Base-by-base conservation (phyloP, 2,888 invertebrate species). In the Drosophila algonquin region DNA sequence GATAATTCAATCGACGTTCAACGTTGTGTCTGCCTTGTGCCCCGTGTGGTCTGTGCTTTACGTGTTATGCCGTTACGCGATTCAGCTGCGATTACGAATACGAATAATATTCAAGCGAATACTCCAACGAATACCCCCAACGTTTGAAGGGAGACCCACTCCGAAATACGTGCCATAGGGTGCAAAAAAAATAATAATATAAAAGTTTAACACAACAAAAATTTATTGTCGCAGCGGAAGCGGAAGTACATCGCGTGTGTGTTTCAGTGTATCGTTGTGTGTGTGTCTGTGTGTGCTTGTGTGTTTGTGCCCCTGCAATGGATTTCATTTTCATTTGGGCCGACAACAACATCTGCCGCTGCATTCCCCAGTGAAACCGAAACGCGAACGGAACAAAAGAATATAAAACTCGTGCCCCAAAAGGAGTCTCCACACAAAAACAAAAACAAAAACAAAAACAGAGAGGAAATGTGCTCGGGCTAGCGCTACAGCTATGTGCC, bases 1-100 rank as follows among this genome's bases (percentile, higher is more conserved):
- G 79, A 85, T 79, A 90, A 83, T 90, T 90, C 90, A 89, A 90
- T 87, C 89, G 90, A 90, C 90, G 89, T 90, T 78, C 73, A 79
- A 67, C 72, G 76, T 74, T 50, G 44, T 62, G 59, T 40, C 58
- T 59, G 53, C 40, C 54, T 50, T 2, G 35, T 18, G 51, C 56
- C 45, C 63, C 54, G 21, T 21, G 21, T 21, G 21, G 21, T 56
- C 44, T 48, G 18, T 27, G 51, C 35, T 56, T 61, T 32, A 63
- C 61, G 45, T 63, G n/a, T 35, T 46, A 27, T 32, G 32, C 46
- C 40, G 44, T 62, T 62, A 64, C 64, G 64, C 51, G 50, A 40
- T 44, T 60, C 44, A 54, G 47, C 18, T 50, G 50, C 58, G 48
- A 40, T 14, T 40, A 40, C 40, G 14, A 40, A 40, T 40, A 40